Evolutionary conservation across 2,888 invertebrate genomes (phyloP), one percentile per base, ranked within the genome.

Genomic region (Lepas anatifera): DNA sequence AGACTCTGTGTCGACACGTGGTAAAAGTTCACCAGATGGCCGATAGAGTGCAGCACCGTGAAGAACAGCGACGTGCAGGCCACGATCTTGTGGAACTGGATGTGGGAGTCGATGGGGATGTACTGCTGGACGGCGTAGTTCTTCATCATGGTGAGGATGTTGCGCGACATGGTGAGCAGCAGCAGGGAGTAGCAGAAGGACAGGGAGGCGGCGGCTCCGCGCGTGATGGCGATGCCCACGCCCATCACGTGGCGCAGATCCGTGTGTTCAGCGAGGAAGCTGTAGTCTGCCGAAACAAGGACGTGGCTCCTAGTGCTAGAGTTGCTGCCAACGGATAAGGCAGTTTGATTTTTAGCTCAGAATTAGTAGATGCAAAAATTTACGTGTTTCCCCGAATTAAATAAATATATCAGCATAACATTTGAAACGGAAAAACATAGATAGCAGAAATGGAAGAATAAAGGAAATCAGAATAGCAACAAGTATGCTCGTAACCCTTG

Each of bases 171-270:
- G 2, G 96, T 96, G 37, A 97, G 81, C 48, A 96, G 82, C 0
- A 97, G 83, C 16, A 97, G 83, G 75, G 92, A 92, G 81, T 95
- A 96, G 81, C 94, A 95, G 81, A 97, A 96, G 0, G 95, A 95
- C 11, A 97, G 79, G 0, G 95, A 91, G 1, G 95, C 95, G 0
- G 96, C 96, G 0, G 95, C 92, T 27, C 95, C 95, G 79, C 95
- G 84, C 0, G 95, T 95, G 75, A 95, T 92, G 11, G 95, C 95
- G 68, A 96, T 96, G 0, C 96, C 95, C 2, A 94, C 93, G 1
- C 96, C 96, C 96, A 97, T 96, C 64, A 97, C 95, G 77, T 96
- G 94, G 1, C 96, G 84, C 75, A 97, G 81, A 80, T 97, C 96
- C 37, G 94, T 89, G 80, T 96, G 95, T 77, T 97, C 96, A 0